phyloP scores from a whole-genome alignment of 2,797 vertebrate species.

The Poeciliopsis paucimaculata region DNA sequence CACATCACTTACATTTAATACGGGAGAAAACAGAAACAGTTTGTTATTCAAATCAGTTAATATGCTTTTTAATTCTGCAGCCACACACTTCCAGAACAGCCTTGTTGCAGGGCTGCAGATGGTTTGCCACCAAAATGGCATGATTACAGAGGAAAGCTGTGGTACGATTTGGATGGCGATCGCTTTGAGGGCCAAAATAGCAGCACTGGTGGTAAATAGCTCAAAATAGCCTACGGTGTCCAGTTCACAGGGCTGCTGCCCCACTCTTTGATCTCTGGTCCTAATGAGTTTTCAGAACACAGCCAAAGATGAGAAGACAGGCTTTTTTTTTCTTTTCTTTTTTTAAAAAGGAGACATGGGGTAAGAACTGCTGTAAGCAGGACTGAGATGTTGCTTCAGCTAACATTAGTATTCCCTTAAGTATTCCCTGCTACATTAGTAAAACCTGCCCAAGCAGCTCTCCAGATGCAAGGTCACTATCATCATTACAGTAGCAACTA shows the following conservation, averaged over 20 bases:
- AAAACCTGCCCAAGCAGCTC: constrained; percentile 65
- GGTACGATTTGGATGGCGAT: constrained; percentile 62
- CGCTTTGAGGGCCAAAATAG: constrained; percentile 66
- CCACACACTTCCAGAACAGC: constrained; percentile 17
- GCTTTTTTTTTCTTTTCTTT: constrained; percentile 49
- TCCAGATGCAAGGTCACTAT: constrained; percentile 69
- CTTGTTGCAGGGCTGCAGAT: constrained; percentile 33
- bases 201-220: constrained; percentile 68
- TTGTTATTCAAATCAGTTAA: constrained; percentile 20
- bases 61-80: constrained; percentile 38
- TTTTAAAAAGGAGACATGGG: constrained; percentile 69
- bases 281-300: constrained; percentile 79
- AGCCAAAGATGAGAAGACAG: constrained; percentile 73
- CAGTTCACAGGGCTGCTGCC: constrained; percentile 67
- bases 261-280: constrained; percentile 74
- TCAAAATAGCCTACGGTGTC: constrained; percentile 73
- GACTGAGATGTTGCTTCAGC: constrained; percentile 68
- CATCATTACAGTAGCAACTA: constrained; percentile 47
- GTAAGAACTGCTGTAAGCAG: constrained; percentile 59
- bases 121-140: constrained; percentile 63
- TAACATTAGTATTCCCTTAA: constrained; percentile 76
- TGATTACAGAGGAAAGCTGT: constrained; percentile 60
- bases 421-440: constrained; percentile 62
- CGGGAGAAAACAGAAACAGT: constrained; percentile 17
- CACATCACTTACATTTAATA: constrained; percentile 13